Evolutionary conservation across 2,797 vertebrate species (phyloP), one percentile per base, ranked within the genome.

Genomic region (Argya squamiceps): DNA sequence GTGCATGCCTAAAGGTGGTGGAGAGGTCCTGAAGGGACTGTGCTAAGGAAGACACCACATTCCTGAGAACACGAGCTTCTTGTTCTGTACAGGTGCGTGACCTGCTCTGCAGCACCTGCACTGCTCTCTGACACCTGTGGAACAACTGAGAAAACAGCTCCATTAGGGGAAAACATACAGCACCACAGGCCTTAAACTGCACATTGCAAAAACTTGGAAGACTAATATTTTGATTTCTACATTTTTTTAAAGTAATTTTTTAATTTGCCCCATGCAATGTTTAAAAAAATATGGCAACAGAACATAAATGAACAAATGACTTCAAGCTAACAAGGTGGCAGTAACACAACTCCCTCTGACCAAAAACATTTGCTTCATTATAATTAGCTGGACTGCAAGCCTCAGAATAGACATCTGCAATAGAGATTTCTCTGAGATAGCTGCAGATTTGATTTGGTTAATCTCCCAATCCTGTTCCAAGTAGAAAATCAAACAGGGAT

Each of bases 21-120:
- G 99, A 99, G 18, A 99, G 98, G 11, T 99, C 99, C 98, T 99
- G 99, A 80, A 99, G 98, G 80, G 98, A 98, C 94, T 99, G 99
- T 3, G 99, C 99, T 97, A 99, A 96, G 22, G 99, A 99, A 67
- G 98, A 99, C 59, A 99, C 99, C 93, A 99, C 99, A 16, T 99
- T 99, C 70, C 98, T 98, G 74, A 99, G 97, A 50, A 99, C 98
- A 71, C 98, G 98, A 84, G 99, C 99, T 96, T 99, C 99, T 98
- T 99, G 99, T 81, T 99, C 98, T 4, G 99, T 99, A 97, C 99
- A 99, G 94, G 98, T 98, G 23, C 98, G 98, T 47, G 98, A 99
- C 62, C 98, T 98, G 96, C 98, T 96, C 96, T 99, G 99, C 96
- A 99, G 90, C 18, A 98, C 98, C 29, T 98, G 99, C 76, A 99